Base-by-base conservation (phyloP, 1,140 invertebrate genomes). In the Zaprionus vittiger region DNA sequence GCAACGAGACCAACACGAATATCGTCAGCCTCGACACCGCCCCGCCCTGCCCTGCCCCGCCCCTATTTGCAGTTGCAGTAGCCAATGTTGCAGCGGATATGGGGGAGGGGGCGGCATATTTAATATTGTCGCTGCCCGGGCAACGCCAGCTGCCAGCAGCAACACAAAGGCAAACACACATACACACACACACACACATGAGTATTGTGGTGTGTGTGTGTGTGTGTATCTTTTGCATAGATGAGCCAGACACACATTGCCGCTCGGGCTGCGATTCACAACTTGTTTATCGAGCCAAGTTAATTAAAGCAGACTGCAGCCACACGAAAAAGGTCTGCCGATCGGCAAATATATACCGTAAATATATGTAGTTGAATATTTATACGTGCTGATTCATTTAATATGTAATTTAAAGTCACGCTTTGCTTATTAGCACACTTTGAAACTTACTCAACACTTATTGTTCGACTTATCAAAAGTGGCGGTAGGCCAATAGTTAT, bases 81-180 rank as follows among this genome's bases (percentile, higher is more conserved):
- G 31, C 9, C 31, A 11, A 9, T 34, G 31, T 34, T 34, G 31
- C 31, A 34, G 31, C 31, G 31, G 31, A 34, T 34, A 34, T 34
- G 9, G 31, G 31, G 9, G 9, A 31, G 31, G 31, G 31, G 31
- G 62, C 28, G 70, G 41, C 70, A 73, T 73, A 73, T 68, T 73
- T 68, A 73, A 73, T 73, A 73, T 44, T 68, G 64, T n/a, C 41
- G 63, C 55, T 78, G 78, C 73, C 65, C 20, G 34, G 41, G 65
- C 57, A 68, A 73, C 65, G 64, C 71, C 69, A 61, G 47, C 66
- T 31, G 44, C n/a, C 28, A 57, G 37, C 52, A 59, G 28, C 63
- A 44, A 71, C 22, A 15, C 55, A 70, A 61, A 64, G 20, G 22
- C 24, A 54, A 57, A 73, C 31, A 60, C 55, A 67, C 34, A 41